These are phyloP conservation scores for Pangasius sanitwongsei DNA, from an alignment of 2,797 vertebrate species.

Conservation along the genomic window DNA sequence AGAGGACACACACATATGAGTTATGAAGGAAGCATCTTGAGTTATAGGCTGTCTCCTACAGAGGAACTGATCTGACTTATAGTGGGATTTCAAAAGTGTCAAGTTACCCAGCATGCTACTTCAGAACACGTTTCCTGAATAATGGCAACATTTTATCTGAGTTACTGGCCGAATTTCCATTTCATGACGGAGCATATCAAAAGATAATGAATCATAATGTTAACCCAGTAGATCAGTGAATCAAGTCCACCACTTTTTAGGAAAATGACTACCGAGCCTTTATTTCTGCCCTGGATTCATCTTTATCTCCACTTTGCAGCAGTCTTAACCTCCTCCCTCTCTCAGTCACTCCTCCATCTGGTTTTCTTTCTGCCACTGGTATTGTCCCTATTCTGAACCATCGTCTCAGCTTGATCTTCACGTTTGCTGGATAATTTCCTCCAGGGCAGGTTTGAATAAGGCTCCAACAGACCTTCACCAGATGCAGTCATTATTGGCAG, in stretches of 20 bases:
- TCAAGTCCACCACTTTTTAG: conserved; percentile 34
- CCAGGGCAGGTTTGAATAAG: conserved; percentile 25
- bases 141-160: conserved; percentile 6
- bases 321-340: conserved; percentile 43
- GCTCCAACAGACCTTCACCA: conserved; percentile 49
- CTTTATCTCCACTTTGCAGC: conserved; percentile 20
- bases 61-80: conserved; percentile 45
- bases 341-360: conserved; percentile 44
- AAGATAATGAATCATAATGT: conserved; percentile 32
- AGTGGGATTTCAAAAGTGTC: conserved; percentile 24
- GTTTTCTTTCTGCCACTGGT: conserved; percentile 48
- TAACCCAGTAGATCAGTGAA: conserved; percentile 36
- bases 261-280: conserved; percentile 24
- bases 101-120: conserved; percentile 28
- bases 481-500: conserved; percentile 41
- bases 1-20: conserved; percentile 24
- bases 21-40: conserved; percentile 43
- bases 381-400: conserved; percentile 46
- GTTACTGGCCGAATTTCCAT: conserved; percentile 16
- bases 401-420: conserved; percentile 44
- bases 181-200: conserved; percentile 9
- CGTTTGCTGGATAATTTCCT: conserved; percentile 50
- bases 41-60: conserved; percentile 35
- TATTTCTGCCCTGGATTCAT: conserved; percentile 27
- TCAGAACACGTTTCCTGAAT: conserved; percentile 23